A percentile compares a stretch with the other conserved stretches of the same genome.
Conservation (phyloP, 1,140 invertebrate genomes). For the Metopolophium dirhodum region DNA sequence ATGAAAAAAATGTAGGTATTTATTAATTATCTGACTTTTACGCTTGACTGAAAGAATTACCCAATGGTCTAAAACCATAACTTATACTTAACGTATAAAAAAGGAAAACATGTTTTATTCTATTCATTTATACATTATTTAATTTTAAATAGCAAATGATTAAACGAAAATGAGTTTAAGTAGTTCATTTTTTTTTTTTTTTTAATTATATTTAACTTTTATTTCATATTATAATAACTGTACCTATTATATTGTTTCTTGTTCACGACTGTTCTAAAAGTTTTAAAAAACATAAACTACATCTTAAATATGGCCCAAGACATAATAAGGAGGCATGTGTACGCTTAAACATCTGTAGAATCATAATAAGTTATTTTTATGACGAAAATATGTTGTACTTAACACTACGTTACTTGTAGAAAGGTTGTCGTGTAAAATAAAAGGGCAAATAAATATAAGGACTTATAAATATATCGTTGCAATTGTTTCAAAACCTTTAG, state of each 20-base stretch:
- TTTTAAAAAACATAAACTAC: neutral
- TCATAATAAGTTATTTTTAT: no score
- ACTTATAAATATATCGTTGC: no score
- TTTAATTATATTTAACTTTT: neutral
- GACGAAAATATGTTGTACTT: no score
- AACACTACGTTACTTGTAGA: no score
- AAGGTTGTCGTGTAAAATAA: no score
- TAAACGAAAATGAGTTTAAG: neutral
- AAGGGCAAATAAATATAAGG: no score
- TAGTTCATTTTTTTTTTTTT: neutral
- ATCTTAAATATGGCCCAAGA: no score
- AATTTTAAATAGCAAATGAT: neutral
- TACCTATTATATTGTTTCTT: no score
- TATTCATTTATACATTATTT: neutral
- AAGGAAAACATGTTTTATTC: neutral
- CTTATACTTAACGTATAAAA: neutral
- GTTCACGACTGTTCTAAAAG: neutral
- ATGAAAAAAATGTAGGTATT: neutral
- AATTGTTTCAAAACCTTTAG: no score
- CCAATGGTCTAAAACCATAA: neutral
- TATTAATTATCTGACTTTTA: neutral
- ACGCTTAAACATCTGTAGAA: no score
- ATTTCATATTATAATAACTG: neutral
- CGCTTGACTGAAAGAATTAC: neutral
- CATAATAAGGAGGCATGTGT: no score